Base-by-base conservation (phyloP, 1,140 invertebrate genomes). In the Ruditapes philippinarum region DNA sequence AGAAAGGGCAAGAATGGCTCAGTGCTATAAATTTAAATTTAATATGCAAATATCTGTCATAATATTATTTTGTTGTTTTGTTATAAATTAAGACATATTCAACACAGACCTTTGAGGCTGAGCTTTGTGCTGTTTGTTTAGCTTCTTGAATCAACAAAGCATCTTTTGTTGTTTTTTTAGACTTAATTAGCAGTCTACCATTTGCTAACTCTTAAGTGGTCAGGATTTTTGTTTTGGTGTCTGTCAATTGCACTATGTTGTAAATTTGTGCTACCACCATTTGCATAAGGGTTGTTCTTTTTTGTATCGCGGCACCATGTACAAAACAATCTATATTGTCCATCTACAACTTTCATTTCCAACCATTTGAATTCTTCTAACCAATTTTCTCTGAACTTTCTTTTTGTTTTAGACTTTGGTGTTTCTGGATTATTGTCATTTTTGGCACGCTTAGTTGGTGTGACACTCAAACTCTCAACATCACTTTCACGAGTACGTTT, bases 351-450 rank as follows among this genome's bases (percentile, higher is more conserved):
- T 31, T 38, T 70, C n/a, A 33, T 83, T 83, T 68, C 62, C 11
- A 80, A 25, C 78, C 78, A 80, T 33, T 80, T 31, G 60, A 4
- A 80, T 36, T 80, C 78, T 7, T 17, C 36, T 4, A 80, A 60
- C 78, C 78, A 80, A 40, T 80, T 54, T 5, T 38, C 22, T 31
- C 78, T 80, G 49, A 80, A 80, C 31, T 80, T 60, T 25, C 78
- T 1, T 78, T 49, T 78, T 25, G 28, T 33, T 51, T 78, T 45
- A 28, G 78, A 80, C 45, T 57, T 80, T 5, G 49, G 49, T 22
- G 51, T 57, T 60, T 62, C 78, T 1, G 28, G 33, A 70, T 40
- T 5, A 22, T 5, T 19, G 17, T 36, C 38, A 38, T 38, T 38
- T 22, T 70, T 70, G 40, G 65, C 5, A 70, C 22, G 33, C n/a